phyloP scores from a whole-genome alignment of 2,113 vertebrate species.

The Esox niger region DNA sequence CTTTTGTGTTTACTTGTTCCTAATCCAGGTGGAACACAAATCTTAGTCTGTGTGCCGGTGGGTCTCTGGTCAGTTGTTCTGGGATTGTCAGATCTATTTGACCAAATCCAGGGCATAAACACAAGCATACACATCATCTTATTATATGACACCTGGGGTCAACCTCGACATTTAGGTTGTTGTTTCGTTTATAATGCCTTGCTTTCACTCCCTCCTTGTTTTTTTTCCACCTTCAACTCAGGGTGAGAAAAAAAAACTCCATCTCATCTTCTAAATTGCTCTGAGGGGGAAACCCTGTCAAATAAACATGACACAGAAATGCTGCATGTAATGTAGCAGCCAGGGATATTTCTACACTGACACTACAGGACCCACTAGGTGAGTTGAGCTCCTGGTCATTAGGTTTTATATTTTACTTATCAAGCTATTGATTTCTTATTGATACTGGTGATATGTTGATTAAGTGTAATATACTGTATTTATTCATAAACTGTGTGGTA shows the following conservation, averaged over 20 bases:
- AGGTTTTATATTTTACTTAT: not conserved
- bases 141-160: conserved; percentile 3
- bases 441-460: too few species aligned
- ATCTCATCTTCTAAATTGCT: conserved; percentile 13
- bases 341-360: conserved; percentile 45
- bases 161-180: not conserved
- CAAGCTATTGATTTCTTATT: not conserved
- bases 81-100: too few species aligned
- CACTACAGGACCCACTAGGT: conserved; percentile 51
- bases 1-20: too few species aligned
- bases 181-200: not conserved
- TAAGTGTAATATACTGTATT: not conserved
- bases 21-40: too few species aligned
- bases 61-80: too few species aligned
- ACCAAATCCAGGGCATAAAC: too few species aligned
- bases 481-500: too few species aligned
- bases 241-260: conserved; percentile 29
- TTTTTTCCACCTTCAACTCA: conserved; percentile 39
- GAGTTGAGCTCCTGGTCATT: conserved; percentile 31
- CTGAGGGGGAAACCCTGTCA: conserved; percentile 51
- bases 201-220: conserved; percentile 32
- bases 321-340: conserved; percentile 10
- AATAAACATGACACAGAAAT: conserved; percentile 25
- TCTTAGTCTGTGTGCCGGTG: too few species aligned
- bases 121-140: too few species aligned